Conservation (phyloP, 1,140 invertebrate genomes). For the Ruditapes philippinarum region DNA sequence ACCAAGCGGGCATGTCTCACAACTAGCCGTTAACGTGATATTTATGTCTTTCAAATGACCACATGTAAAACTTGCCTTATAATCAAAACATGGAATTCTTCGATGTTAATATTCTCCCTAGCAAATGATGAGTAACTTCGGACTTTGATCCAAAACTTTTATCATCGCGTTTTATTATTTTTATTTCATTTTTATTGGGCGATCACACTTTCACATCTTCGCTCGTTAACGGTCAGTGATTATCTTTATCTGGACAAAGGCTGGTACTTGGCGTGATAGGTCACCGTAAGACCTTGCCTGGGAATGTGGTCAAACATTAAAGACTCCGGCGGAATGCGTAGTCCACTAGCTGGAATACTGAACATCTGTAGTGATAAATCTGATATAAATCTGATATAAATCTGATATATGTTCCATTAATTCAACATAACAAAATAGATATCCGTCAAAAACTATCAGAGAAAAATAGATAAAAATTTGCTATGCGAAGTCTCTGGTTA, state of each 20-base stretch:
- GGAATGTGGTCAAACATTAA: not conserved
- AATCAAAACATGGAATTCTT: slow-evolving; percentile 47
- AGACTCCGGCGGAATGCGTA: not conserved
- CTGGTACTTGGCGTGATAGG: not conserved
- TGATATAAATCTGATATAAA: too few species aligned
- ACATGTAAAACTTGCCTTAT: slow-evolving; percentile 15
- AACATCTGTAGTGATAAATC: too few species aligned
- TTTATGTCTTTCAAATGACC: slow-evolving; percentile 34
- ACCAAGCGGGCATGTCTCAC: not conserved
- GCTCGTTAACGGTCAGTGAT: slow-evolving; percentile 31
- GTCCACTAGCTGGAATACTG: too few species aligned
- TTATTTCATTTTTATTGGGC: slow-evolving; percentile 48
- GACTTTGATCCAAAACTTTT: slow-evolving; percentile 49
- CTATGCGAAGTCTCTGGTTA: too few species aligned
- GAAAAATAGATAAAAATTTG: too few species aligned
- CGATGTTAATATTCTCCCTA: not conserved
- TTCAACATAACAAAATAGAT: too few species aligned
- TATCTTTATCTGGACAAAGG: not conserved
- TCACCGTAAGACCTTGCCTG: not conserved
- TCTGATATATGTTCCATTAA: too few species aligned
- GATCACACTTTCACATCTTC: slow-evolving; percentile 58
- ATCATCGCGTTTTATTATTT: slow-evolving; percentile 48
- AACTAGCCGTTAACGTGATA: not conserved
- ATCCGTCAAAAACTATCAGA: too few species aligned
- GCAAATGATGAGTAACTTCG: not conserved